These are phyloP conservation scores for Charadrius vociferus DNA, from an alignment of 2,113 vertebrate genomes.

Conservation along the genomic window DNA sequence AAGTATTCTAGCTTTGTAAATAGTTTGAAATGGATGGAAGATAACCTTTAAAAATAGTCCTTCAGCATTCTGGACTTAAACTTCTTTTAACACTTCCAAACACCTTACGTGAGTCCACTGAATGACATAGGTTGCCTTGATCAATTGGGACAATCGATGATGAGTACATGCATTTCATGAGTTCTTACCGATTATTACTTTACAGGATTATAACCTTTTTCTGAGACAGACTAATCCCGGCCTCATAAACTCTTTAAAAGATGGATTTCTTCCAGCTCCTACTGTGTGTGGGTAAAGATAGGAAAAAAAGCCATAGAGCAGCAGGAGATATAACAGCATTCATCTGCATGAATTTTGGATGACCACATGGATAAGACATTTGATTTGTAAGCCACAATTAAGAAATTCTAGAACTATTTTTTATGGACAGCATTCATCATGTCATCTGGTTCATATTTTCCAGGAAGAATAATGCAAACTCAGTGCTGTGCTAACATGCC, in stretches of 20 bases:
- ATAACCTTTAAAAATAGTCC: background rate
- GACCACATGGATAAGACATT: conserved; percentile 35
- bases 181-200: background rate
- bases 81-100: background rate
- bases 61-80: background rate
- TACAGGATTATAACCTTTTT: background rate
- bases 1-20: background rate
- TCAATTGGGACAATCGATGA: background rate
- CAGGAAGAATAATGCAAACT: conserved; percentile 20
- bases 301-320: background rate
- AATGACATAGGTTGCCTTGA: background rate
- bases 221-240: background rate
- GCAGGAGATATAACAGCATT: conserved; percentile 6
- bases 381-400: conserved; percentile 53
- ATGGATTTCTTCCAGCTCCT: background rate
- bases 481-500: background rate
- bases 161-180: rapidly evolving
- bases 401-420: conserved; percentile 56
- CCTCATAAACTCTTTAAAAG: background rate
- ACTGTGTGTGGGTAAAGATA: background rate
- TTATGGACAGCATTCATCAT: background rate
- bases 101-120: background rate
- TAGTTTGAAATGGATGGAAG: background rate
- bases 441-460: conserved; percentile 61
- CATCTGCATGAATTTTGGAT: background rate